Evolutionary conservation across 2,888 invertebrate genomes (phyloP), one percentile per base, ranked within the genome.

Genomic region (Cecidostiba fungosa): DNA sequence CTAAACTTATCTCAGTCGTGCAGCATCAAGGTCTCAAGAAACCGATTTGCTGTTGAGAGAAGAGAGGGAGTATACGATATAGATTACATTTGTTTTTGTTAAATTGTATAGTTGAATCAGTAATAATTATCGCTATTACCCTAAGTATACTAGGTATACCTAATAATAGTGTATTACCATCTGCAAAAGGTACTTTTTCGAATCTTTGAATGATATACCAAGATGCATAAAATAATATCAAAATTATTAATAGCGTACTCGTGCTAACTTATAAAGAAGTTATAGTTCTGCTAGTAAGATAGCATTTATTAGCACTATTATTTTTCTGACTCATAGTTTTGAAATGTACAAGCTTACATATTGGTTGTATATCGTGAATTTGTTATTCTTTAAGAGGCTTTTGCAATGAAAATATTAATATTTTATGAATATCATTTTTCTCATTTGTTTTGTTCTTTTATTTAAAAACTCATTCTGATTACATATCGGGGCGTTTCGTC

Each of bases 81-180:
- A 62, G 47, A 78, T 78, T 19, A 29, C 26, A n/a, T 69, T 78
- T 23, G 47, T 79, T 79, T 69, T 77, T 62, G 23, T 50, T 29
- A 47, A 47, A 47, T 66, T 19, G 43, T 26, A n/a, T n/a, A 32
- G 47, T 26, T 69, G 43, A 78, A 50, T 78, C 47, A 39, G 62
- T 62, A 39, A 62, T 36, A 23, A 12, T 26, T 14, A 39, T 62
- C 19, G 10, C 8, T 32, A 14, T 14, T 4, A 66, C 29, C 14
- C 14, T 26, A 10, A 32, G 32, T 32, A 32, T 32, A 32, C n/a
- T n/a, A 32, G 32, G 32, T 32, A 32, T n/a, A n/a, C n/a, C n/a
- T n/a, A n/a, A 32, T 32, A 43, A 10, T 43, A 43, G 10, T 10
- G 43, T 12, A 12, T 12, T 12, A 10, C 10, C 43, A 43, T 10